These are phyloP conservation scores for Nasua narica DNA, from an alignment of 2,797 vertebrate genomes.

Conservation along the genomic window DNA sequence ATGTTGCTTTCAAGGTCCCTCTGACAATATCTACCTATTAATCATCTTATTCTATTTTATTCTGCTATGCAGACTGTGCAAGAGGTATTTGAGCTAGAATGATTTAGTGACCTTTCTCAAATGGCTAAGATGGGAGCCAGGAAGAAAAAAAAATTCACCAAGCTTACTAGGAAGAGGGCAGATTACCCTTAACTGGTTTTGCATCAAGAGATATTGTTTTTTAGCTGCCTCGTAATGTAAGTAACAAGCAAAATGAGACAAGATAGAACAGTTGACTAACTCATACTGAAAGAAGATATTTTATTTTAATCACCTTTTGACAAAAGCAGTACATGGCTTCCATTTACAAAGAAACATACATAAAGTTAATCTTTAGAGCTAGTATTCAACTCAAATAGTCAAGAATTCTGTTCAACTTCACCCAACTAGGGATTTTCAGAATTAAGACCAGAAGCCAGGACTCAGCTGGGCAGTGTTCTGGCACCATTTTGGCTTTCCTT, in stretches of 20 bases:
- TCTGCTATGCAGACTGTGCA: neutral
- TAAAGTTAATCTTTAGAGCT: neutral
- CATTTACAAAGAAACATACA: neutral
- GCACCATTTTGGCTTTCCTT: neutral
- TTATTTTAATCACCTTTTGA: neutral
- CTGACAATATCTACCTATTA: conserved; percentile 23
- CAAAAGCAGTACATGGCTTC: neutral
- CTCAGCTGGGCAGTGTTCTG: neutral
- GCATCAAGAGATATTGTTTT: neutral
- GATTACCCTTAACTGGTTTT: conserved; percentile 1
- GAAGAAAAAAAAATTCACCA: neutral
- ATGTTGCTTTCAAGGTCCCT: neutral
- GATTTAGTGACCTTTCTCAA: conserved; percentile 34
- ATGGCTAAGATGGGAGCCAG: neutral
- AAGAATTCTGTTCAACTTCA: neutral
- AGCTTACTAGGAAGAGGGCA: neutral
- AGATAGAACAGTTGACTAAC: neutral
- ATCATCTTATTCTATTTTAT: conserved; percentile 22
- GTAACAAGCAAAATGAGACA: neutral
- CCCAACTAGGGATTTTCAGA: neutral
- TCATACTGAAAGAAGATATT: neutral
- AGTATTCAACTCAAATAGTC: neutral
- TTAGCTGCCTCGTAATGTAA: neutral
- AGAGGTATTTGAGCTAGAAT: neutral
- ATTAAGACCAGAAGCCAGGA: neutral